Evolutionary conservation across 2,113 vertebrate species (phyloP), one percentile per base, ranked within the genome.

Genomic region (Tauraco erythrolophus): DNA sequence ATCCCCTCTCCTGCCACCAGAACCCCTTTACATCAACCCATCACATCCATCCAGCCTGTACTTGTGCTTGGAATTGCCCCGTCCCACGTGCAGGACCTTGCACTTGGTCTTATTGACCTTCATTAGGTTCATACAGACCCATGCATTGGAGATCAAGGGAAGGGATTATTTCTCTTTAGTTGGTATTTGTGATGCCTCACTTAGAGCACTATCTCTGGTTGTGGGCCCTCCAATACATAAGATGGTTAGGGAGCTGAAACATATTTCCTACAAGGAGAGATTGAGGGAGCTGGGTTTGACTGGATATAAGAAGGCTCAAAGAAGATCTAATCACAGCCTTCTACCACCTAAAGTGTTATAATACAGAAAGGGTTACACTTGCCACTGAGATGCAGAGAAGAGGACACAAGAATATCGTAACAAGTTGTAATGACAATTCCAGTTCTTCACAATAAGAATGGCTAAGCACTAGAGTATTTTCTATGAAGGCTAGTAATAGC

Each of bases 161-260:
- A 78, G 4, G 1, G 1, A 33, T 45, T 58, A 25, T 62, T 85
- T 68, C 5, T 77, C 7, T 88, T 74, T 68, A 24, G 68, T 51
- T 68, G 28, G 22, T 79, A 72, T 8, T 68, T 51, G 11, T 57
- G 28, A 35, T 2, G 2, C 14, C 33, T 57, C 50, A 77, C 18
- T 33, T 31, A 51, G 24, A 72, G 19, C 45, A 45, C 8, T 43
- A 27, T 21, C 31, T 57, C 18, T 2, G 0, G 6, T 27, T 75
- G 17, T 39, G 41, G 21, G 4, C 2, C 13, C 5, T 4, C 1
- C 18, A 51, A 13, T 31, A 14, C 3, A 5, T 35, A 51, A 79
- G 33, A 68, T 9, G 6, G 19, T 66, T 62, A 71, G 10, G 30
- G 17, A 88, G 17, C 4, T 62, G 17, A 37, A 77, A 43, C 2